Conservation (phyloP, 2,797 vertebrate genomes). For the Hirundo rustica region DNA sequence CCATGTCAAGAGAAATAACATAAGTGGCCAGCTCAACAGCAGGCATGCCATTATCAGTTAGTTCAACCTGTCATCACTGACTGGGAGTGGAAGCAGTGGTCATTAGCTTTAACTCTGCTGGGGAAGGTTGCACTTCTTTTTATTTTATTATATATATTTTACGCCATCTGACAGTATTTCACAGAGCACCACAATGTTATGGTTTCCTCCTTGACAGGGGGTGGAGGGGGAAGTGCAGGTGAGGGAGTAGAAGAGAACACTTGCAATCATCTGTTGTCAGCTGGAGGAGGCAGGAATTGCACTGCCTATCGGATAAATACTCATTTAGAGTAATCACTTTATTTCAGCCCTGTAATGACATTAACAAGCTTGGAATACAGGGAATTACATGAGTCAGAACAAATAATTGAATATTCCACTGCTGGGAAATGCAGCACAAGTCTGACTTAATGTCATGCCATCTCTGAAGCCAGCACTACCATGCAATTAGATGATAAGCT, state of each 20-base stretch:
- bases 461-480: constrained; percentile 81
- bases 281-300: constrained; percentile 65
- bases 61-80: constrained; percentile 96
- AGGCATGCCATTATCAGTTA: constrained; percentile 97
- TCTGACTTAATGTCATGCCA: constrained; percentile 78
- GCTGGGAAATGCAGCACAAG: constrained; percentile 71
- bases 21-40: constrained; percentile 92
- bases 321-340: constrained; percentile 87
- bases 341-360: constrained; percentile 86
- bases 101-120: constrained; percentile 89
- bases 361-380: constrained; percentile 87
- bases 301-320: constrained; percentile 82
- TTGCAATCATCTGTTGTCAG: constrained; percentile 71
- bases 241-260: constrained; percentile 28
- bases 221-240: constrained; percentile 57
- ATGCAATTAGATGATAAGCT: constrained; percentile 93
- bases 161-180: constrained; percentile 82
- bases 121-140: constrained; percentile 76
- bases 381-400: constrained; percentile 85
- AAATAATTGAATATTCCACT: constrained; percentile 90
- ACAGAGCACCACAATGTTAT: constrained; percentile 70
- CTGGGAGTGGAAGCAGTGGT: constrained; percentile 88
- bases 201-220: constrained; percentile 73
- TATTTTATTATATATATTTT: constrained; percentile 75
- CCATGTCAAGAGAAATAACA: constrained; percentile 98